Evolutionary conservation across 2,113 vertebrate species (phyloP).

Genomic region (Ochotona princeps): DNA sequence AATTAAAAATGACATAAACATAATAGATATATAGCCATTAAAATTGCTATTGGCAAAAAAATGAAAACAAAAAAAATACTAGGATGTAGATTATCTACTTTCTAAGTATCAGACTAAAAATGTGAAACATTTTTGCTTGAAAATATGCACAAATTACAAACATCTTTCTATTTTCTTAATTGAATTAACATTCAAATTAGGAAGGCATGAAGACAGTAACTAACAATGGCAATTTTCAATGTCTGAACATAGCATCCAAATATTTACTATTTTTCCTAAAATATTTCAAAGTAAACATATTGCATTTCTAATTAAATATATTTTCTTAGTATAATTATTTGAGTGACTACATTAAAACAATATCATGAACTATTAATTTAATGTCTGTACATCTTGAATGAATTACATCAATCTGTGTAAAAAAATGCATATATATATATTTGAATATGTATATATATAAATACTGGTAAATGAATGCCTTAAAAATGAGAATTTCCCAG

Average conservation of each 20-base stretch:
- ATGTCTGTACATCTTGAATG: not conserved
- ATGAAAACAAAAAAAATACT: not conserved
- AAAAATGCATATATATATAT: not conserved
- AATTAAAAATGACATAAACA: conserved; percentile 7
- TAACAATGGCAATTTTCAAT: not conserved
- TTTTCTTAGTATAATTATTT: not conserved
- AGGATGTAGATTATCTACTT: not conserved
- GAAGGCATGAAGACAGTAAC: not conserved
- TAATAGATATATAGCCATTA: not conserved
- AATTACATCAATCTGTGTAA: not conserved
- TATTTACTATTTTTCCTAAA: not conserved
- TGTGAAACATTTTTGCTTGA: not conserved
- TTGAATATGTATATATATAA: not conserved
- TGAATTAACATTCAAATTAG: not conserved
- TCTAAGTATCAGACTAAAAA: conserved; percentile 39
- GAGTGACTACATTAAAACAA: not conserved
- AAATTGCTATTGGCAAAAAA: conserved; percentile 1
- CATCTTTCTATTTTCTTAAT: not conserved
- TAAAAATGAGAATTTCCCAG: not conserved
- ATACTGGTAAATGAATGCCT: not conserved
- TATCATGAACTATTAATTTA: not conserved
- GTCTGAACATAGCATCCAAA: accelerated
- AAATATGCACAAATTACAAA: not conserved
- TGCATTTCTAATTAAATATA: no score
- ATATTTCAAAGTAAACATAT: conserved; percentile 27